Percentiles rank a stretch among this genome's conserved stretches.
These are phyloP conservation scores for Cossypha caffra DNA, from an alignment of 2,797 vertebrate genomes.

Conservation along the genomic window DNA sequence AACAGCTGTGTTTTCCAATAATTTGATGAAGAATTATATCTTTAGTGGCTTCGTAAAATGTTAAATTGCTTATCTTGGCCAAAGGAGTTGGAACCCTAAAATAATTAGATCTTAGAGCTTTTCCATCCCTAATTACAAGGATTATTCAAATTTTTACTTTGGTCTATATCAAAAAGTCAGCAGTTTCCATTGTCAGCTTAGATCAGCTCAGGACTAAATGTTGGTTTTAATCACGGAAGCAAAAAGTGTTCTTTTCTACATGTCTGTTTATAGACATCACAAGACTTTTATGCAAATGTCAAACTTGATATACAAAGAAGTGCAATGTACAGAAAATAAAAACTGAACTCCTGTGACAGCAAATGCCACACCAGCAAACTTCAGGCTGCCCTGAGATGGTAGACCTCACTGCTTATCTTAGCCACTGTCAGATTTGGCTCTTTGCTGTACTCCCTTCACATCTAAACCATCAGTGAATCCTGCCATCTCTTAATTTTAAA, in stretches of 20 bases:
- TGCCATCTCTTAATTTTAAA: neutral
- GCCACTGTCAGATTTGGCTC: neutral
- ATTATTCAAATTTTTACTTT: neutral
- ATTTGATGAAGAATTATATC: neutral
- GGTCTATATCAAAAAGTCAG: neutral
- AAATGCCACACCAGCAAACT: slow-evolving; percentile 34
- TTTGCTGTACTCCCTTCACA: neutral
- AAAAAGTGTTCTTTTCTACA: neutral
- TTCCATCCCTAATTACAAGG: neutral
- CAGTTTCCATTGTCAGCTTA: slow-evolving; percentile 22
- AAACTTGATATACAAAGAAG: slow-evolving; percentile 7
- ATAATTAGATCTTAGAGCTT: neutral
- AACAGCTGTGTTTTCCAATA: neutral
- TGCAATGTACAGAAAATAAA: neutral
- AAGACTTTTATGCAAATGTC: slow-evolving; percentile 45
- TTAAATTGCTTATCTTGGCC: neutral
- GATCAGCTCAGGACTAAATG: neutral
- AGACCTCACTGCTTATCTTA: neutral
- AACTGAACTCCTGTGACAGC: slow-evolving; percentile 24
- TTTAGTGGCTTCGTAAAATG: neutral
- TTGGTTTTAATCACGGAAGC: neutral
- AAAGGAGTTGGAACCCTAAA: neutral
- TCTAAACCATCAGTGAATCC: neutral
- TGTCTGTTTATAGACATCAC: slow-evolving; percentile 12
- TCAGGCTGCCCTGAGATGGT: neutral